These are phyloP conservation scores for Chunga burmeisteri DNA, from an alignment of 2,113 vertebrate species.

Conservation along the genomic window DNA sequence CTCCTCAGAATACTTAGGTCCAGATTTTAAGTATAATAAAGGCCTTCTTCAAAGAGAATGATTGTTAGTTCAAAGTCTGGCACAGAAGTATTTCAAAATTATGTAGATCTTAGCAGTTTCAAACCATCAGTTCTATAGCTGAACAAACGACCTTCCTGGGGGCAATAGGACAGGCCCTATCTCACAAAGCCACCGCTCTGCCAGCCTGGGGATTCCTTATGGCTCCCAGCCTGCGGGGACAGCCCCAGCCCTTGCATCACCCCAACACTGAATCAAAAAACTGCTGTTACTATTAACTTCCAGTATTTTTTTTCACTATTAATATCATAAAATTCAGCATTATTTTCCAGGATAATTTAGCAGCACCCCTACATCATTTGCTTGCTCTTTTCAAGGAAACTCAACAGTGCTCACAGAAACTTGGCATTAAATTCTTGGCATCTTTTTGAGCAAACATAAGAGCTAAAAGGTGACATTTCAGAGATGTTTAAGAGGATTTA, in stretches of 20 bases:
- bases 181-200: neutral
- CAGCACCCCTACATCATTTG: neutral
- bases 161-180: neutral
- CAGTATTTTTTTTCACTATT: neutral
- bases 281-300: neutral
- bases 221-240: neutral
- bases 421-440: neutral
- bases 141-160: neutral
- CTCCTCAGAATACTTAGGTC: neutral
- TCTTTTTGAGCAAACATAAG: neutral
- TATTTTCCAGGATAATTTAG: neutral
- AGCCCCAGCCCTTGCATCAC: neutral
- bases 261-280: neutral
- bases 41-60: neutral
- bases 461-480: neutral
- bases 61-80: neutral
- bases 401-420: neutral
- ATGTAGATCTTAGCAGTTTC: neutral
- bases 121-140: neutral
- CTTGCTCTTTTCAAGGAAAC: neutral
- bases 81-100: neutral
- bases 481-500: neutral
- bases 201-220: rapidly evolving
- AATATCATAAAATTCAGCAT: neutral
- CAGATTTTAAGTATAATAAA: neutral